A percentile compares a stretch with the other conserved stretches of the same genome.
phyloP scores from a whole-genome alignment of 2,888 invertebrate species.

The Chymomyza fuscimana region DNA sequence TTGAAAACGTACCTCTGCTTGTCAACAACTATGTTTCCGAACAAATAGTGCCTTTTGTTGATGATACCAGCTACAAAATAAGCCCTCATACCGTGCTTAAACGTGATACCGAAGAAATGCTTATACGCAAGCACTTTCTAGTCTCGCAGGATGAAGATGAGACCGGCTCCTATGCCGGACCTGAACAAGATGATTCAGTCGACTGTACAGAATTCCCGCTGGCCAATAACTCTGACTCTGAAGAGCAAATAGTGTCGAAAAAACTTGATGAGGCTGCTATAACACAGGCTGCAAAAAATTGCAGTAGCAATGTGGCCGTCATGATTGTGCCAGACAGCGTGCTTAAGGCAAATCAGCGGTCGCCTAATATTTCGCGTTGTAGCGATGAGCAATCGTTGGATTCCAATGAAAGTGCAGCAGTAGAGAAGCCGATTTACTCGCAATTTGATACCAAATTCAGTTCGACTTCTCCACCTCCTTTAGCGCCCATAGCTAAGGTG shows the following conservation, averaged over 20 bases:
- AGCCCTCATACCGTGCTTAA: conserved; percentile 62
- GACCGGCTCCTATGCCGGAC: conserved; percentile 41
- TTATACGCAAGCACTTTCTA: conserved; percentile 73
- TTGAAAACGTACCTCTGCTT: conserved; percentile 54
- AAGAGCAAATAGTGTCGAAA: conserved; percentile 1
- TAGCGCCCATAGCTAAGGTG: conserved; percentile 43
- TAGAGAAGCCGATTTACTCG: neutral
- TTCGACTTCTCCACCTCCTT: conserved; percentile 46
- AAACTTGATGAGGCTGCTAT: conserved; percentile 1
- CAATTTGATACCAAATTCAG: conserved; percentile 19
- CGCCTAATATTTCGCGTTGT: conserved; percentile 35
- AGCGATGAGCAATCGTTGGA: neutral
- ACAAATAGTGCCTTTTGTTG: conserved; percentile 66
- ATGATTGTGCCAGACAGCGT: neutral
- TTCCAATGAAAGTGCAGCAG: neutral
- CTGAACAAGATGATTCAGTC: conserved; percentile 49
- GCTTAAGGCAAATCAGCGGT: conserved; percentile 14
- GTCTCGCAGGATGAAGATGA: conserved; percentile 58
- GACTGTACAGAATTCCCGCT: conserved; percentile 31
- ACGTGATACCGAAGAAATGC: conserved; percentile 69
- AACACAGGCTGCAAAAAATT: neutral
- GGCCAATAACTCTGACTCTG: neutral
- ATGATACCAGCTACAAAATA: conserved; percentile 55
- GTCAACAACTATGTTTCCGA: conserved; percentile 69
- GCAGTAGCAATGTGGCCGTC: neutral